These are phyloP conservation scores for Sebastes trivittatus DNA, from an alignment of 2,797 vertebrate genomes.

Conservation along the genomic window DNA sequence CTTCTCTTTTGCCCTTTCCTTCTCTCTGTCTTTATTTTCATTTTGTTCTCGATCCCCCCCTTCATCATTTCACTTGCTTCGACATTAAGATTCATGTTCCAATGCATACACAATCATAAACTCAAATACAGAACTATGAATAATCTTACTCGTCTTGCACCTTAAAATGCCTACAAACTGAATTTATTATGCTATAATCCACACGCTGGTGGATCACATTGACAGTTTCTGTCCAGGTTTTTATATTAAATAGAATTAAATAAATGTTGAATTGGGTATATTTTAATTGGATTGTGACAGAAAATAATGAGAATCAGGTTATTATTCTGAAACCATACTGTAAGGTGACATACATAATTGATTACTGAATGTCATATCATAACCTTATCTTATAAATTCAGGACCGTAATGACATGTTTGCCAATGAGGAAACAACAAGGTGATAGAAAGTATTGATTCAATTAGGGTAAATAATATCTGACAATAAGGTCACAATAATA, in stretches of 20 bases:
- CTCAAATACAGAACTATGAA: neutral
- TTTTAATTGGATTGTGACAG: neutral
- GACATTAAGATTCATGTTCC: neutral
- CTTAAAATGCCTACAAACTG: neutral
- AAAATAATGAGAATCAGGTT: neutral
- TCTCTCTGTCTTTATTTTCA: neutral
- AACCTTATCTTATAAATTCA: neutral
- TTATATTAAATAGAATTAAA: neutral
- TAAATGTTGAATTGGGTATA: neutral
- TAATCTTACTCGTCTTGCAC: neutral
- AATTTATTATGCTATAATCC: neutral
- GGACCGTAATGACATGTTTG: neutral
- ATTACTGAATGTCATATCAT: neutral
- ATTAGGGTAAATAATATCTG: neutral
- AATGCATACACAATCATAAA: neutral
- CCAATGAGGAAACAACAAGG: neutral
- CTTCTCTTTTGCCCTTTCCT: neutral
- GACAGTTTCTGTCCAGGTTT: neutral
- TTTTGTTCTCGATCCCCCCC: neutral
- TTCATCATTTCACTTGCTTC: slow-evolving; percentile 13
- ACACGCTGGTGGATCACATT: neutral
- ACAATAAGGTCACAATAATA: neutral
- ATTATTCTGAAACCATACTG: neutral
- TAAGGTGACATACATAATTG: neutral
- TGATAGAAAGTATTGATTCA: slow-evolving; percentile 1